Base-by-base conservation (phyloP, 2,113 vertebrate species). In the Pollachius pollachius region DNA sequence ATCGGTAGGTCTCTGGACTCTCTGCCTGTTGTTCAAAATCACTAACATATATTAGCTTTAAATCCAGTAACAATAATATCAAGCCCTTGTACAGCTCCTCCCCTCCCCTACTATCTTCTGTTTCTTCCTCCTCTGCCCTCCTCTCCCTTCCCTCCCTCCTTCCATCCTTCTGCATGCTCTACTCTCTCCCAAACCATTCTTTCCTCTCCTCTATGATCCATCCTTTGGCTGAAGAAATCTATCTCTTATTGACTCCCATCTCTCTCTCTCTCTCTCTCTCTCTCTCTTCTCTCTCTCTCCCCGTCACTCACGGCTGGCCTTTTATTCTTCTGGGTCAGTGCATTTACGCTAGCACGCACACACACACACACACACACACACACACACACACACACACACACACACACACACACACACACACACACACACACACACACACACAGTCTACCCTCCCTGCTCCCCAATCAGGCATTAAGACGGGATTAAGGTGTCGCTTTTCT, bases 401-500 rank as follows among this genome's bases (percentile, higher is more conserved):
- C 54, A 56, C 54, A n/a, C 54, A 5, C 13, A 2, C 54, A 56
- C 54, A 56, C 54, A 57, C 54, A 57, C 54, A 57, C 54, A 57
- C 54, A 57, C 54, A 57, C 54, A 57, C 16, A 57, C 54, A 57
- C 54, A 57, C 54, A 57, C 54, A 57, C 15, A 17, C 4, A 9
- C 17, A 17, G 8, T 2, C 15, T 57, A 11, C 52, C 15, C 67
- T 30, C 65, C 11, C 60, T 65, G 74, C 77, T 61, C 72, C 75
- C 69, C 72, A 75, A 82, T 85, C 77, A 82, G 77, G 76, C 75
- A 75, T 79, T 82, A 82, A 75, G 74, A 69, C 70, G 58, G 77
- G 76, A 79, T 85, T 74, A 83, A 82, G 78, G 74, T 85, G 84
- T 86, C 77, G 78, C 79, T 85, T 79, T 69, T 57, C 52, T 84